phyloP scores from a whole-genome alignment of 2,888 invertebrate species.

The Portevinia maculata region DNA sequence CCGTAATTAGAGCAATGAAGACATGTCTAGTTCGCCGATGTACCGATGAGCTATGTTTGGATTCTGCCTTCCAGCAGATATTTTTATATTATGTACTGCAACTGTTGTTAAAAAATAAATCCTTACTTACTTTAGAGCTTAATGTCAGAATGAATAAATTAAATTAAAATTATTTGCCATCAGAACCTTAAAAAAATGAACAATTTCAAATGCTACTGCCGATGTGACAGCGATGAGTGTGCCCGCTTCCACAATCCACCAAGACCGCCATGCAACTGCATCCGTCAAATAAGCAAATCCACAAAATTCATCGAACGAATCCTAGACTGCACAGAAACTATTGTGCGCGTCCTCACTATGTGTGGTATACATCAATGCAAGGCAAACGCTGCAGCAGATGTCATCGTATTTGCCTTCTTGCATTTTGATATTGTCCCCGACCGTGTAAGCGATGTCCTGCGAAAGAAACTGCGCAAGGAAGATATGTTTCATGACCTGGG shows the following conservation, averaged over 20 bases:
- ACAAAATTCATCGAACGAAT: conserved; percentile 80
- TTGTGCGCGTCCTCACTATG: conserved; percentile 79
- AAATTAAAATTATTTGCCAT: not conserved
- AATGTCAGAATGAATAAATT: not conserved
- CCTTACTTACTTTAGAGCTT: not conserved
- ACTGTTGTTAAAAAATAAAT: not conserved
- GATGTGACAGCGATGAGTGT: conserved; percentile 51
- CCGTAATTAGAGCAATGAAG: too few relatives aligned
- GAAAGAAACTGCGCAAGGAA: conserved; percentile 80
- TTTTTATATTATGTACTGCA: not conserved
- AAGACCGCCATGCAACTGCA: conserved; percentile 51
- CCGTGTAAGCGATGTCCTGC: conserved; percentile 78
- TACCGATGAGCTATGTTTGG: too few relatives aligned
- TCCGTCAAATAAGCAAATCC: conserved; percentile 74
- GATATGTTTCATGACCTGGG: conserved; percentile 80
- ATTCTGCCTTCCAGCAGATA: too few relatives aligned
- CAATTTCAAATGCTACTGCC: conserved; percentile 41
- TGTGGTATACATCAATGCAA: conserved; percentile 82
- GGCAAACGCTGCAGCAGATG: conserved; percentile 80
- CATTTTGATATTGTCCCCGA: conserved; percentile 81
- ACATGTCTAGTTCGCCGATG: too few relatives aligned
- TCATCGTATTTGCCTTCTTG: conserved; percentile 79
- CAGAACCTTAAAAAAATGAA: conserved; percentile 14
- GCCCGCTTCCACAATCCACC: conserved; percentile 55
- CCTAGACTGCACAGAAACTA: conserved; percentile 79